Percentiles rank a stretch among this genome's conserved stretches.
Conservation (phyloP, 1,140 invertebrate species). For the Onthophagus taurus region DNA sequence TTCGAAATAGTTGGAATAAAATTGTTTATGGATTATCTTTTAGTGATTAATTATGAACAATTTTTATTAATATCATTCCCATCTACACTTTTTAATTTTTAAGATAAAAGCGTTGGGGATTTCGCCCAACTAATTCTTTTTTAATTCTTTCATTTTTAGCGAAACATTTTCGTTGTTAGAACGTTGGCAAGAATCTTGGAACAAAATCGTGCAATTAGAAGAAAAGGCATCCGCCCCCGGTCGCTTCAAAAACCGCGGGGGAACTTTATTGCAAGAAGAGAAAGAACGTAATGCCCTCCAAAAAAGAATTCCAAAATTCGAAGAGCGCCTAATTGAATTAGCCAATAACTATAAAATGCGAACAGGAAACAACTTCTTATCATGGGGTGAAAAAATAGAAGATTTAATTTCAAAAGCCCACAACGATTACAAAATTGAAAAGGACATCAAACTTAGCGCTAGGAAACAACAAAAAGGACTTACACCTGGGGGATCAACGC, state of each 20-base stretch:
- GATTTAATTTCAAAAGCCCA: conserved; percentile 18
- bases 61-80: too few species aligned
- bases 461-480: conserved; percentile 4
- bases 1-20: too few species aligned
- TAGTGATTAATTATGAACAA: too few species aligned
- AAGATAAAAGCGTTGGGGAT: too few species aligned
- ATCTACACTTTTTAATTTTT: too few species aligned
- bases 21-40: too few species aligned
- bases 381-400: conserved; percentile 43
- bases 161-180: conserved; percentile 54
- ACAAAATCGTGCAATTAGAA: conserved; percentile 59
- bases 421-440: conserved; percentile 15
- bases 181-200: conserved; percentile 52
- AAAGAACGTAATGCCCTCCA: conserved; percentile 64
- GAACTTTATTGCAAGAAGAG: conserved; percentile 72
- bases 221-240: conserved; percentile 63
- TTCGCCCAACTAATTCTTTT: background rate
- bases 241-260: conserved; percentile 75
- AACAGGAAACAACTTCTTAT: conserved; percentile 44
- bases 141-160: conserved; percentile 28
- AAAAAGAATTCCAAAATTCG: conserved; percentile 46
- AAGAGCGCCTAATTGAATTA: conserved; percentile 47
- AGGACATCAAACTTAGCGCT: conserved; percentile 2
- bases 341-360: conserved; percentile 44
- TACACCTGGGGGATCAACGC: too few species aligned